Evolutionary conservation across 2,888 invertebrate species (phyloP).

Genomic region (Bellardia pandia): DNA sequence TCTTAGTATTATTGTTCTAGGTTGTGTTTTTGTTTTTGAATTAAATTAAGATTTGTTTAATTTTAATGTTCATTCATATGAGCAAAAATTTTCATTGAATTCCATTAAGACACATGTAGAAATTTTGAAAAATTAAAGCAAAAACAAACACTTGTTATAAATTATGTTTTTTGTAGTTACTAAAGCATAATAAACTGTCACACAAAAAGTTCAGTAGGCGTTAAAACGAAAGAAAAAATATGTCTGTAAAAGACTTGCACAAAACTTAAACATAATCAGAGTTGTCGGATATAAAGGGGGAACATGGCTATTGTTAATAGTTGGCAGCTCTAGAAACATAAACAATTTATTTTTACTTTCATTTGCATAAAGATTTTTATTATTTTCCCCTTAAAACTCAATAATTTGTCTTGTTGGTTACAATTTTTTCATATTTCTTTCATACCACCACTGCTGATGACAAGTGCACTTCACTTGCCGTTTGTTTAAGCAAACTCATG

Average conservation of each 20-base stretch:
- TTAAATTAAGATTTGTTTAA: slow-evolving; percentile 43
- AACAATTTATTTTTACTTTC: no score
- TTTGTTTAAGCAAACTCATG: slow-evolving; percentile 51
- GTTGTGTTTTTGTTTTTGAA: neutral
- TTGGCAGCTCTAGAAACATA: no score
- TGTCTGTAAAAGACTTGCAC: no score
- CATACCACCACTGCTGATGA: slow-evolving; percentile 28
- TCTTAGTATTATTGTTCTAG: no score
- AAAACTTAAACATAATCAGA: neutral
- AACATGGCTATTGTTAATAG: no score
- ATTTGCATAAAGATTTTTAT: neutral
- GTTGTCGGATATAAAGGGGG: neutral
- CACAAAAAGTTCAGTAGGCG: slow-evolving; percentile 61
- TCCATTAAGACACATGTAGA: slow-evolving; percentile 44
- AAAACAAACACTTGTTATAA: slow-evolving; percentile 44
- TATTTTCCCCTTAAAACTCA: neutral
- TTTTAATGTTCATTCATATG: neutral
- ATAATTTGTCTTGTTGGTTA: slow-evolving; percentile 31
- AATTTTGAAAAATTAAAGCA: slow-evolving; percentile 26
- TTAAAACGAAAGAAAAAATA: neutral
- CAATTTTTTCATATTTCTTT: slow-evolving; percentile 9
- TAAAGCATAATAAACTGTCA: slow-evolving; percentile 53
- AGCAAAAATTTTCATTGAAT: slow-evolving; percentile 56
- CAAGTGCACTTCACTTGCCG: slow-evolving; percentile 61
- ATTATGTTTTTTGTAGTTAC: slow-evolving; percentile 48